Evolutionary conservation across 2,888 invertebrate genomes (phyloP).

Genomic region (Xestia sexstrigata): DNA sequence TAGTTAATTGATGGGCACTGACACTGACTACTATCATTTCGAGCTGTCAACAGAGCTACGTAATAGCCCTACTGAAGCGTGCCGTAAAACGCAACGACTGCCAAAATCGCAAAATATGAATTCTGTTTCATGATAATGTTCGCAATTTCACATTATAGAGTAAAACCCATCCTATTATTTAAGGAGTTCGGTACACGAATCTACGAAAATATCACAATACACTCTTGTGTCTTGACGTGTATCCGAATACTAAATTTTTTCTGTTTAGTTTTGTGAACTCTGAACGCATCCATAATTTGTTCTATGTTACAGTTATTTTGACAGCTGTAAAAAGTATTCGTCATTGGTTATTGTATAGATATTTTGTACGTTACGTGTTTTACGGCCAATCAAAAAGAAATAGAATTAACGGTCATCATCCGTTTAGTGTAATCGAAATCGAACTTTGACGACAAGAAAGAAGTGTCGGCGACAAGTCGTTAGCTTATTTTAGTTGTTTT

Average conservation of each 20-base stretch:
- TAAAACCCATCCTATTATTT: too few species aligned
- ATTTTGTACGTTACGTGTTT: accelerated
- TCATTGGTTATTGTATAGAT: conserved; percentile 24
- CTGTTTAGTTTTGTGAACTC: conserved; percentile 48
- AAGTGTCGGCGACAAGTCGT: conserved; percentile 73
- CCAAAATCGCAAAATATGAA: not conserved
- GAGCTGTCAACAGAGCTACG: too few species aligned
- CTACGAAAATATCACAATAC: not conserved
- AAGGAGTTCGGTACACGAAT: not conserved
- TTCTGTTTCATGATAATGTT: not conserved
- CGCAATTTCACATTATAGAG: too few species aligned
- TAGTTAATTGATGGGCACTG: too few species aligned
- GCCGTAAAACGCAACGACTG: too few species aligned
- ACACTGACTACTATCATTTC: too few species aligned
- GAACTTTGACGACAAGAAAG: conserved; percentile 68
- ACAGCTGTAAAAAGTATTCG: conserved; percentile 39
- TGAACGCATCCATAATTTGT: conserved; percentile 63
- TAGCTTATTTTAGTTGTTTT: conserved; percentile 74
- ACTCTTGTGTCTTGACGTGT: conserved; percentile 7
- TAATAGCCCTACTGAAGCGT: too few species aligned
- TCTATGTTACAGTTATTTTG: conserved; percentile 49
- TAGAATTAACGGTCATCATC: conserved; percentile 58
- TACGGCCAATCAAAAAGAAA: conserved; percentile 54
- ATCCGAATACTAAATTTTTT: conserved; percentile 36
- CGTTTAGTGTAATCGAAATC: conserved; percentile 62